phyloP scores from a whole-genome alignment of 2,797 vertebrate genomes.

The Macropus fuliginosus region DNA sequence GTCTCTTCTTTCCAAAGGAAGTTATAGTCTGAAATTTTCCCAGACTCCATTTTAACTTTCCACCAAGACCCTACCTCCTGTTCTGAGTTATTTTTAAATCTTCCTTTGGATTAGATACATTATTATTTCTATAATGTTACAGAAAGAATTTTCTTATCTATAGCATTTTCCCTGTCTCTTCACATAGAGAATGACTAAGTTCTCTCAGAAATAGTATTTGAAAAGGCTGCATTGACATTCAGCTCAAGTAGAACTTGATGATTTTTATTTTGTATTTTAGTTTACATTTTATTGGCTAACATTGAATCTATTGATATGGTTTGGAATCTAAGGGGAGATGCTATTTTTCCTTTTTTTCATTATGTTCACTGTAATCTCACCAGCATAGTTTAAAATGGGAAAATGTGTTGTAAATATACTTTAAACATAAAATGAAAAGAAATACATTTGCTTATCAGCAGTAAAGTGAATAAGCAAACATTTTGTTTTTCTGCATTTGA shows the following conservation, averaged over 20 bases:
- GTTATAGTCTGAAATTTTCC: conserved; percentile 15
- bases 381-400: not conserved
- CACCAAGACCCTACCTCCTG: not conserved
- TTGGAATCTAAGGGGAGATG: not conserved
- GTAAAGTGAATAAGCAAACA: conserved; percentile 45
- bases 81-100: not conserved
- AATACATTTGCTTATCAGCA: conserved; percentile 29
- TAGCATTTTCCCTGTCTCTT: not conserved
- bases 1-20: conserved; percentile 3
- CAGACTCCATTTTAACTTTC: conserved; percentile 34
- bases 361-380: conserved; percentile 47
- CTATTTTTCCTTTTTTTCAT: not conserved
- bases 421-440: conserved; percentile 56
- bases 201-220: not conserved
- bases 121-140: not conserved
- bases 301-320: not conserved
- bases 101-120: not conserved
- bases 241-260: not conserved
- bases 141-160: not conserved
- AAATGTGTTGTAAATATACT: conserved; percentile 39
- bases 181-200: not conserved
- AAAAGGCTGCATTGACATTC: not conserved
- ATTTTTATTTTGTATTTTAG: conserved; percentile 46
- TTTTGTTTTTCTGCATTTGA: conserved; percentile 36
- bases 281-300: conserved; percentile 26